phyloP scores from a whole-genome alignment of 2,797 vertebrate species.

The Enteromius radiatus region DNA sequence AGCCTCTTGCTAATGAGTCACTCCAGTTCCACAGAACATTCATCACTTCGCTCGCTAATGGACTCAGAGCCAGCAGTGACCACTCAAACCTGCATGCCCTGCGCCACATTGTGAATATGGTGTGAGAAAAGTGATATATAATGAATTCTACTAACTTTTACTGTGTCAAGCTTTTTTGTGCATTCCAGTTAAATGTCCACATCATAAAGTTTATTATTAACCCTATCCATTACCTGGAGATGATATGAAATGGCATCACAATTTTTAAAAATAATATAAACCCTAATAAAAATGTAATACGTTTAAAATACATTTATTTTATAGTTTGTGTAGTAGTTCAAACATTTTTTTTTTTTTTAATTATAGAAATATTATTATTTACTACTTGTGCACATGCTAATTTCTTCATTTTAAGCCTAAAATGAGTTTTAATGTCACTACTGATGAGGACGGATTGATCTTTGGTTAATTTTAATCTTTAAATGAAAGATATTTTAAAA shows the following conservation, averaged over 20 bases:
- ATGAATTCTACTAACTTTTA: not conserved
- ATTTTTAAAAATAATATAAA: not conserved
- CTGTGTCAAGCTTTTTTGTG: not conserved
- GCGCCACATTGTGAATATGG: not conserved
- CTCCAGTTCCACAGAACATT: constrained; percentile 54
- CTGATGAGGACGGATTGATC: too few relatives aligned
- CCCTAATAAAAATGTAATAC: not conserved
- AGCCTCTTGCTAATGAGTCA: constrained; percentile 47
- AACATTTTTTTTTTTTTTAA: too few relatives aligned
- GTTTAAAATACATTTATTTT: not conserved
- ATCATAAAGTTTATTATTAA: not conserved
- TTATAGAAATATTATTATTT: too few relatives aligned
- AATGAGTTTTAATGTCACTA: too few relatives aligned
- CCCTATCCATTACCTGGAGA: not conserved
- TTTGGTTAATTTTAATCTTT: too few relatives aligned
- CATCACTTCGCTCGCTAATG: constrained; percentile 52
- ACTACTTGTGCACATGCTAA: too few relatives aligned
- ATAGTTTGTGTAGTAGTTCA: too few relatives aligned
- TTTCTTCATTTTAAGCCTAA: too few relatives aligned
- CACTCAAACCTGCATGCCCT: constrained; percentile 11
- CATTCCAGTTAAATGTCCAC: not conserved
- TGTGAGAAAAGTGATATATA: not conserved
- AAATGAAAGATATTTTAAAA: too few relatives aligned
- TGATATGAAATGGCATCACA: not conserved
- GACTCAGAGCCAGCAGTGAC: constrained; percentile 42